Percentiles rank a stretch among this genome's conserved stretches.
These are phyloP conservation scores for Magallana ariakensis DNA, from an alignment of 1,140 invertebrate genomes.

Conservation along the genomic window DNA sequence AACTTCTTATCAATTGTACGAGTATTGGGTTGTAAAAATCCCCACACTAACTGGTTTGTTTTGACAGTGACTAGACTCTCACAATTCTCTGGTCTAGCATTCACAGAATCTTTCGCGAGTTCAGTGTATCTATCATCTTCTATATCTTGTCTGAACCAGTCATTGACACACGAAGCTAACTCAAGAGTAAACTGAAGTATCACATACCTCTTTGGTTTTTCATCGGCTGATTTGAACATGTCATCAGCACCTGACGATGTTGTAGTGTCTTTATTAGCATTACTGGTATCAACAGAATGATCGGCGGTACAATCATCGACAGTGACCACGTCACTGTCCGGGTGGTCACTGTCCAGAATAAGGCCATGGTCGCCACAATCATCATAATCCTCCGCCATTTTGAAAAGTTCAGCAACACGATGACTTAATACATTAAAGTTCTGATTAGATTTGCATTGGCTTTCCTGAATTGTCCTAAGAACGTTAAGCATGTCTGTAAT, in stretches of 20 bases:
- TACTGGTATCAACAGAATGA: neutral
- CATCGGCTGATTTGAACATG: neutral
- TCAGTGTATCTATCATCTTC: slow-evolving; percentile 49
- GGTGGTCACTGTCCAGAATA: no score
- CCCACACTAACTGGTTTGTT: slow-evolving; percentile 48
- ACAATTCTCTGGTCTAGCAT: slow-evolving; percentile 52
- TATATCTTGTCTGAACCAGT: slow-evolving; percentile 49
- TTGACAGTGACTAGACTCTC: slow-evolving; percentile 44
- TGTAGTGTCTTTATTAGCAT: neutral
- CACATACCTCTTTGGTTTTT: slow-evolving; percentile 40
- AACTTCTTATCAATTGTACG: slow-evolving; percentile 23
- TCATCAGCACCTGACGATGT: slow-evolving; percentile 28
- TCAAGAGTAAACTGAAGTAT: slow-evolving; percentile 8
- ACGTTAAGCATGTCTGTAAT: neutral
- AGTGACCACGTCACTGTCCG: no score
- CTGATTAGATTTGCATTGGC: neutral
- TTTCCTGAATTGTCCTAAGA: slow-evolving; percentile 7
- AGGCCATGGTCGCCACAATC: neutral
- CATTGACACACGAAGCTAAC: slow-evolving; percentile 44
- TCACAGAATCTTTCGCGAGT: neutral
- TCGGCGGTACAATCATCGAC: neutral
- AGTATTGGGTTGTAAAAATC: slow-evolving; percentile 20
- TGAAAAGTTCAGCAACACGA: slow-evolving; percentile 16
- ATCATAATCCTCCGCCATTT: neutral
- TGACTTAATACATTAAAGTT: neutral